Conservation (phyloP, 1,140 invertebrate species). For the Lepidurus packardi region DNA sequence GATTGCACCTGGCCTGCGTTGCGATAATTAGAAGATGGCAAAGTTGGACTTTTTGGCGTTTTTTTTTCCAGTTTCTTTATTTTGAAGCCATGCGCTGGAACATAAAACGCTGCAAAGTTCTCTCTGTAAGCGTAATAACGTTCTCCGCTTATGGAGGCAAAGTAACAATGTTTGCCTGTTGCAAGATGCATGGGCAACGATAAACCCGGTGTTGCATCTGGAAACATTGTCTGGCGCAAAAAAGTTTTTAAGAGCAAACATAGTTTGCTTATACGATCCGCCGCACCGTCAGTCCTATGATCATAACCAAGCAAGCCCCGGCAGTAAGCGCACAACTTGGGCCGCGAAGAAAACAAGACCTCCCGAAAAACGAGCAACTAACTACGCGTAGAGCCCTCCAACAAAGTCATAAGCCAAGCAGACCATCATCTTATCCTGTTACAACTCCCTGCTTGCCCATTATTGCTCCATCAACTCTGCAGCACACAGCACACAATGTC, state of each 20-base stretch:
- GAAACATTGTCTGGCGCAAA: not conserved
- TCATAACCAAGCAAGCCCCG: not conserved
- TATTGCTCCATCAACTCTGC: conserved; percentile 21
- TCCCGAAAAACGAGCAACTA: not conserved
- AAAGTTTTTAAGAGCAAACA: conserved; percentile 19
- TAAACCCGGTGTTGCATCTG: conserved; percentile 1
- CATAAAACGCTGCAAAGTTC: not conserved
- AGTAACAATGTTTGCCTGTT: conserved; percentile 6
- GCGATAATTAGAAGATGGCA: not conserved
- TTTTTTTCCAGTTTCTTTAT: not conserved
- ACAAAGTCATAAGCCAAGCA: conserved; percentile 21
- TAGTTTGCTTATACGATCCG: conserved; percentile 1
- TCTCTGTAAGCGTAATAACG: not conserved
- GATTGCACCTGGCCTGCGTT: not conserved
- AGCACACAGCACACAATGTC: not conserved
- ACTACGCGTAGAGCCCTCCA: not conserved
- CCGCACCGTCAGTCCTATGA: conserved; percentile 16
- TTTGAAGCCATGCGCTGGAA: not conserved
- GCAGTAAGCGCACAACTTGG: not conserved
- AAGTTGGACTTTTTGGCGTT: not conserved
- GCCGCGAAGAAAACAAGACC: not conserved
- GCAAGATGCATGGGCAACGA: conserved; percentile 17
- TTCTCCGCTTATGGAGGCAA: not conserved
- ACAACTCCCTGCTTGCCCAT: conserved; percentile 17
- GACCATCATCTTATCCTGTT: conserved; percentile 14